Percentiles rank a stretch among this genome's conserved stretches.
Evolutionary conservation across 2,797 vertebrate genomes (phyloP).

Genomic region (Sebastes paucispinis): DNA sequence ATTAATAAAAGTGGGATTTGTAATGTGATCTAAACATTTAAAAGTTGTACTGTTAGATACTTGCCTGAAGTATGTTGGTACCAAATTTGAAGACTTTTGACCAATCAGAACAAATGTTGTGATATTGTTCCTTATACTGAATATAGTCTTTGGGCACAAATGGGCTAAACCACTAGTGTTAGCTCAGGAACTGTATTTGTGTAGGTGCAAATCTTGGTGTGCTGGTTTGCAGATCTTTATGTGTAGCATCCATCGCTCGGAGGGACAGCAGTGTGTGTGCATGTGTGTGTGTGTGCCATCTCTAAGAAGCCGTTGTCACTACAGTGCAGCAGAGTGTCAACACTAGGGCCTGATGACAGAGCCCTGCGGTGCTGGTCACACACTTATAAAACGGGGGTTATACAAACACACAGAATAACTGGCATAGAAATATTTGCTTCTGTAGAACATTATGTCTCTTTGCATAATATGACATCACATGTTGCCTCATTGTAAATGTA

Average conservation of each 20-base stretch:
- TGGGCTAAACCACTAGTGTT: background rate
- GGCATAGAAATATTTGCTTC: background rate
- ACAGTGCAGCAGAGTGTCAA: background rate
- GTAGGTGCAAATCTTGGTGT: background rate
- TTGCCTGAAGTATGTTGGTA: fast-evolving
- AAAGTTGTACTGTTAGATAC: too few species aligned
- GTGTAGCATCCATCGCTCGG: background rate
- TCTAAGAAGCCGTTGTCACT: conserved; percentile 24
- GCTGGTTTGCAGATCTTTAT: background rate
- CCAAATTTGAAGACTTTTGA: too few species aligned
- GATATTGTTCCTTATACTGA: too few species aligned
- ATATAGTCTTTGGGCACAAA: too few species aligned
- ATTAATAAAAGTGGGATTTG: too few species aligned
- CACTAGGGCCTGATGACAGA: conserved; percentile 35
- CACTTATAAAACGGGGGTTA: background rate
- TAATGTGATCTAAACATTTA: too few species aligned
- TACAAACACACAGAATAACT: conserved; percentile 9
- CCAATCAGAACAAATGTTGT: too few species aligned
- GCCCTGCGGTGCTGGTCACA: conserved; percentile 2
- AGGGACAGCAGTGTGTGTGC: background rate
- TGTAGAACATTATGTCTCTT: background rate
- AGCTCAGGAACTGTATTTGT: background rate
- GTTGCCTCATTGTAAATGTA: conserved; percentile 31
- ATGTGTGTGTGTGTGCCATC: background rate
- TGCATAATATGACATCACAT: conserved; percentile 8